Evolutionary conservation across 2,797 vertebrate genomes (phyloP), one percentile per base, ranked within the genome.

Genomic region (Knipowitschia caucasica): DNA sequence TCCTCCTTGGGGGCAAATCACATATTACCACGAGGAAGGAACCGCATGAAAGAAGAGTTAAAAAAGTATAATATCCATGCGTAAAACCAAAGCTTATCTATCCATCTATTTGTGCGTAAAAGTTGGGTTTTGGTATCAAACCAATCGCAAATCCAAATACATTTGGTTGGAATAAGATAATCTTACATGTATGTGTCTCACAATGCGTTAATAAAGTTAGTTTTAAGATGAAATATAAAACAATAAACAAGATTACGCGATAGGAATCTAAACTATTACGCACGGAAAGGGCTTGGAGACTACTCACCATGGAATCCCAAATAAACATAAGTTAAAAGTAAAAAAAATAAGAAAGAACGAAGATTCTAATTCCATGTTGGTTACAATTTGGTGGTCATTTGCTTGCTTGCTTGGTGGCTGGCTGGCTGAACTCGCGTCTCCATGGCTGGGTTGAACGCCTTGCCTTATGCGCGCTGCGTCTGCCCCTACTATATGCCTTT

Each of bases 1-100:
- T 78, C 65, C n/a, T 77, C 71, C 75, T 80, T 66, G 69, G 75
- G 80, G 76, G 77, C 59, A 82, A 82, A 78, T 74, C 71, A 53
- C 80, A 77, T 71, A 77, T 77, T 80, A 77, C 56, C 56, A 67
- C 59, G 62, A 71, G 67, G 26, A 26, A 12, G 12, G 6, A 78
- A 79, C 71, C 59, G 50, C 31, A 54, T 18, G 21, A 47, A 18
- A 31, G 35, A 21, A 33, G 23, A n/a, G 34, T 8, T 15, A 36
- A 10, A 26, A 15, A 35, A 36, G 10, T 5, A 25, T 6, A 24
- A 24, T 8, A 1, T 8, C 34, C 5, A 36, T 15, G 34, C 11
- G 10, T 7, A 4, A 23, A 40, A 12, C 21, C 6, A 5, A 3
- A 5, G 2, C 17, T 18, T 18, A 46, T n/a, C 33, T 21, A 3